A percentile compares a stretch with the other conserved stretches of the same genome.
Conservation (phyloP, 2,113 vertebrate genomes). For the Heterochromis multidens region DNA sequence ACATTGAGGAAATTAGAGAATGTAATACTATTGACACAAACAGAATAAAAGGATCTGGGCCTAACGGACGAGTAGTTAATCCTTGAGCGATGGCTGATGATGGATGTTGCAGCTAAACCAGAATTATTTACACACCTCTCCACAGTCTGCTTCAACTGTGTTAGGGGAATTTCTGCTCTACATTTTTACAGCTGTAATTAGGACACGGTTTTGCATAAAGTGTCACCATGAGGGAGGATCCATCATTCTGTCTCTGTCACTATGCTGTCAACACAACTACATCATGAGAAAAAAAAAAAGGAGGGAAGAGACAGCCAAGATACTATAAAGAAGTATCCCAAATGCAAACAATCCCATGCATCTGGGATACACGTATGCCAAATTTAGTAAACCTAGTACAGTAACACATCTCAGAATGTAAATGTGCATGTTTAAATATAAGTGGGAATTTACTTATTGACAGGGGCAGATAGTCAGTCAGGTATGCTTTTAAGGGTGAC, state of each 20-base stretch:
- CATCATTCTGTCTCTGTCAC: constrained; percentile 32
- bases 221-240: constrained; percentile 41
- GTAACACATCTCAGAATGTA: neutral
- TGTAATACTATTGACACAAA: neutral
- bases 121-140: constrained; percentile 11
- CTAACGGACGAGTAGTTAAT: neutral
- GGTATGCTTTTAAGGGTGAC: too few relatives aligned
- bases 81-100: constrained; percentile 11
- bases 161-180: constrained; percentile 30
- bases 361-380: neutral
- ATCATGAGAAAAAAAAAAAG: neutral
- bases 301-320: neutral
- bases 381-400: neutral
- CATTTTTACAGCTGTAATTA: constrained; percentile 41
- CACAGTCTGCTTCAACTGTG: neutral
- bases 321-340: neutral
- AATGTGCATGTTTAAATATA: neutral
- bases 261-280: constrained; percentile 21
- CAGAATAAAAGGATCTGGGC: neutral
- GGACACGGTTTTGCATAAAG: constrained; percentile 44
- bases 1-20: neutral
- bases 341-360: neutral
- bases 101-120: constrained; percentile 2
- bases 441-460: neutral
- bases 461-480: neutral